Base-by-base conservation (phyloP, 2,888 invertebrate genomes). In the Melipona beecheii region DNA sequence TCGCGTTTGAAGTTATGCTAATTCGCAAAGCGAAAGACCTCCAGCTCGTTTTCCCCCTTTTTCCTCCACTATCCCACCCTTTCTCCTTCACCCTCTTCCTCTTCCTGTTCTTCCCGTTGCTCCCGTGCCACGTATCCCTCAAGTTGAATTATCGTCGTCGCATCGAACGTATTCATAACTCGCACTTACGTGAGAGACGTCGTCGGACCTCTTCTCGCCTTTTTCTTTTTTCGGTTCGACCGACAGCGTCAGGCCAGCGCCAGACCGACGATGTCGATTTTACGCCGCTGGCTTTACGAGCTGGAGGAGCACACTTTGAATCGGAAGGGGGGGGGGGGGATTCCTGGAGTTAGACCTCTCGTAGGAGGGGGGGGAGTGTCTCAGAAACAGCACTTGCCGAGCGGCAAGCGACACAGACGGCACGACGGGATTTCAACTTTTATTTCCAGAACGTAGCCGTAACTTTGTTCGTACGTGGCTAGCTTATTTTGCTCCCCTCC, bases 101-200 rank as follows among this genome's bases (percentile, higher is more conserved):
- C n/a, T 24, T 36, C 21, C 50, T 36, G 15, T 50, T 66, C 65
- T 31, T 13, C n/a, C n/a, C 52, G n/a, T 54, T 76, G 73, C 65
- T 58, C 58, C 74, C 43, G 13, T 4, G 17, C 69, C 50, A 15
- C 60, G 50, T 62, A 62, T 75, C 71, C 71, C 58, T 69, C 74
- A 68, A 36, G 24, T 66, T 82, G 77, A 82, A 83, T 87, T 86
- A 91, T 91, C 87, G 90, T 90, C 78, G 72, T 75, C 64, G 91
- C 91, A 93, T 92, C 91, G 91, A 93, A 93, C 92, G 90, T 93
- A 91, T 93, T 93, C 92, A 92, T 93, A 93, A 92, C 91, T 90
- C 84, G 91, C 88, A 88, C 92, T 92, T 91, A 91, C 86, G 77
- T n/a, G 85, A 17, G 31, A 89, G 89, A 89, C 83, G 90, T 90